These are phyloP conservation scores for Aphis craccivora DNA, from an alignment of 1,140 invertebrate genomes.

Conservation along the genomic window DNA sequence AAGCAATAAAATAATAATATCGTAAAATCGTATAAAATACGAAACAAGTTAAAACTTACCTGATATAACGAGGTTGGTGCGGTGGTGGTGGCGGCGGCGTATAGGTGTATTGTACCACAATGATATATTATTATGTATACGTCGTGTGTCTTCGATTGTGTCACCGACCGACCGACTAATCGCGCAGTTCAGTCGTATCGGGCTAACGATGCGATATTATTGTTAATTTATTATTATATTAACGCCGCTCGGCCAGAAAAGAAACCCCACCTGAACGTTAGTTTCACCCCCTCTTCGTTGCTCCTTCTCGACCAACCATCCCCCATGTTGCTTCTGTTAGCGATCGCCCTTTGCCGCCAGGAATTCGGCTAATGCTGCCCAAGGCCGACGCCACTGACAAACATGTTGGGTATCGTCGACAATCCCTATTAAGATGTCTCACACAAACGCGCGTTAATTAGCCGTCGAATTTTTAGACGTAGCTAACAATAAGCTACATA, in stretches of 20 bases:
- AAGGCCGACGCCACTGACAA: neutral
- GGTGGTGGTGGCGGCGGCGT: neutral
- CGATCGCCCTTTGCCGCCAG: neutral
- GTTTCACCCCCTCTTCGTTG: neutral
- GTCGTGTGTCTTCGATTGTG: neutral
- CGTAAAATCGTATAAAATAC: neutral
- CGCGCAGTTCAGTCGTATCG: neutral
- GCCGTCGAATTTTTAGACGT: neutral
- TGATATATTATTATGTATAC: neutral
- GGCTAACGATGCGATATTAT: neutral
- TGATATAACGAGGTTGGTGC: neutral
- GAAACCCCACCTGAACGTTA: neutral
- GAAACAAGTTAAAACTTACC: neutral
- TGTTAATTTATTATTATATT: slow-evolving; percentile 20
- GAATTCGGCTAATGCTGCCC: neutral
- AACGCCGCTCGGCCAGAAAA: neutral
- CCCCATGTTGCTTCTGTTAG: neutral
- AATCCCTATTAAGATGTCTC: neutral
- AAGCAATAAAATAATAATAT: neutral
- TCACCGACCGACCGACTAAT: neutral
- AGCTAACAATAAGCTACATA: neutral
- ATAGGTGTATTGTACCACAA: neutral
- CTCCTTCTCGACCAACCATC: neutral
- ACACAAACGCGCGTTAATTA: neutral
- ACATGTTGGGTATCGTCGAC: neutral